Conservation (phyloP, 2,797 vertebrate genomes). For the Myotis vivesi region DNA sequence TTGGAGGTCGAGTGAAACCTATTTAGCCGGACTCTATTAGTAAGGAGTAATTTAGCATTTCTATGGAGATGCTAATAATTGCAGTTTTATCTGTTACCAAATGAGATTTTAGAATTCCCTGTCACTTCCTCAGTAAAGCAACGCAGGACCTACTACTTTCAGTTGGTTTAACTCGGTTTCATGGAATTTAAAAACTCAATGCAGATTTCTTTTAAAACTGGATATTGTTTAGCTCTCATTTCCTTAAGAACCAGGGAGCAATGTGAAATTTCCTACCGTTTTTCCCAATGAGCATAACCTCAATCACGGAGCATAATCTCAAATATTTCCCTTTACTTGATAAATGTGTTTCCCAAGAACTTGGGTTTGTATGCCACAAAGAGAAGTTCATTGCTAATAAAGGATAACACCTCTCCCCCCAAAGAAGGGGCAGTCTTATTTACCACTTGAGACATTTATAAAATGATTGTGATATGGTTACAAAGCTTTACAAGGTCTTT, state of each 20-base stretch:
- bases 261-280: not conserved
- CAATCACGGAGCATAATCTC: not conserved
- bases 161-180: slow-evolving; percentile 21
- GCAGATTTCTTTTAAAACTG: slow-evolving; percentile 48
- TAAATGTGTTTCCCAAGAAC: slow-evolving; percentile 13
- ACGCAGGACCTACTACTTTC: not conserved
- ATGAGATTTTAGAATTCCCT: not conserved
- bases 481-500: not conserved
- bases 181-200: slow-evolving; percentile 39
- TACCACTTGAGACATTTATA: not conserved
- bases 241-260: slow-evolving; percentile 40
- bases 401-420: not conserved
- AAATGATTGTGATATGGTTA: not conserved
- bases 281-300: not conserved
- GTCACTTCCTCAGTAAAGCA: not conserved
- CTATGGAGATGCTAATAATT: not conserved
- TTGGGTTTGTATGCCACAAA: not conserved
- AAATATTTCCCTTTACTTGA: not conserved
- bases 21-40: not conserved
- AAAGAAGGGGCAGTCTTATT: not conserved
- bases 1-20: not conserved
- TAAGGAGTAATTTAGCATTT: slow-evolving; percentile 5
- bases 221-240: not conserved
- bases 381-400: slow-evolving; percentile 37
- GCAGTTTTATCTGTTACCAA: slow-evolving; percentile 27